Percentiles rank a stretch among this genome's conserved stretches.
phyloP scores from a whole-genome alignment of 2,113 vertebrate species.

The Oenanthe oenanthe region DNA sequence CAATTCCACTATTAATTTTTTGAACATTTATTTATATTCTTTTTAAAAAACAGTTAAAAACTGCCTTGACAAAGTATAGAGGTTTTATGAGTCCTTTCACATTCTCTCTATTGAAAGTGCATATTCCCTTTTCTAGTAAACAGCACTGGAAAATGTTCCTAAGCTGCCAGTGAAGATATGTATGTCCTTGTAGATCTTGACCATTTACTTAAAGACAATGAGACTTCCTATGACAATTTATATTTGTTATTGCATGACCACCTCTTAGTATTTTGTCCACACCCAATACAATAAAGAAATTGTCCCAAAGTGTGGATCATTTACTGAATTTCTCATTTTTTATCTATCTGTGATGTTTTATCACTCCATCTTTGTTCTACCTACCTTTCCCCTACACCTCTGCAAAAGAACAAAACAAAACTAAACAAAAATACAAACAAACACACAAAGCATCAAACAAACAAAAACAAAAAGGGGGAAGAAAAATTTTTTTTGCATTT shows the following conservation, averaged over 20 bases:
- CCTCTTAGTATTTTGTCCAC: background rate
- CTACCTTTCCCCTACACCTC: fast-evolving
- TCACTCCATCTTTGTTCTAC: background rate
- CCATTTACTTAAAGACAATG: background rate
- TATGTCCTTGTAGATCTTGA: background rate
- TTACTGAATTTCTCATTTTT: background rate
- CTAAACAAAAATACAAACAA: background rate
- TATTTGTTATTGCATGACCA: background rate
- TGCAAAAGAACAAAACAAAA: background rate
- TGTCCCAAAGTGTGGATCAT: background rate
- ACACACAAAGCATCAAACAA: too few relatives aligned
- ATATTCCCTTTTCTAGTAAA: background rate
- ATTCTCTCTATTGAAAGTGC: background rate
- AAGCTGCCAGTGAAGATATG: background rate
- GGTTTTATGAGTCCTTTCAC: background rate
- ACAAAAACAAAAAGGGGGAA: fast-evolving
- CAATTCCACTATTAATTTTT: background rate
- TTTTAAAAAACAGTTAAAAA: background rate
- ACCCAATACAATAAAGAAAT: background rate
- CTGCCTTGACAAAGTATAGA: background rate
- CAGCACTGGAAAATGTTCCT: background rate
- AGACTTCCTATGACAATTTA: background rate
- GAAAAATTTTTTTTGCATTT: fast-evolving
- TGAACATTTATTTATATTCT: background rate
- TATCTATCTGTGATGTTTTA: background rate